Evolutionary conservation across 2,888 invertebrate species (phyloP).

Genomic region (Acanthococcus lagerstroemiae): DNA sequence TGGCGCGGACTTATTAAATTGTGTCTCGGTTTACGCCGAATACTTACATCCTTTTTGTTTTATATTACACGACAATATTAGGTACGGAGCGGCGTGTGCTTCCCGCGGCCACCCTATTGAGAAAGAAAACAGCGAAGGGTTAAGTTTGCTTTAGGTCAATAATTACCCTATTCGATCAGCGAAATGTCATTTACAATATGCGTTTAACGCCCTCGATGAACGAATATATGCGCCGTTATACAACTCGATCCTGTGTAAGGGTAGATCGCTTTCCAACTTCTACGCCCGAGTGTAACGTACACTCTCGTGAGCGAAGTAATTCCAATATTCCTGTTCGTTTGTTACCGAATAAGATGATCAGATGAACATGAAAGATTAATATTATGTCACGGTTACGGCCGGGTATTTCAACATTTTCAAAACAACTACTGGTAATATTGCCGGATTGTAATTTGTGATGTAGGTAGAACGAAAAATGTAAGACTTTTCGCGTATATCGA

Average conservation of each 20-base stretch:
- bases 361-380: no score
- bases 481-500: no score
- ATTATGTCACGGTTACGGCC: no score
- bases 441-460: no score
- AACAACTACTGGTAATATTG: no score
- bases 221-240: background rate
- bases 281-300: no score
- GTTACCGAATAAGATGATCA: no score
- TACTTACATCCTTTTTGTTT: constrained; percentile 24
- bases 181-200: constrained; percentile 28
- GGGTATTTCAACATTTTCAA: no score
- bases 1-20: background rate
- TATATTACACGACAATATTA: constrained; percentile 24
- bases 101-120: background rate
- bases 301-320: no score
- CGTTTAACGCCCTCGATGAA: constrained; percentile 26
- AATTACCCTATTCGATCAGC: constrained; percentile 29
- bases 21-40: background rate
- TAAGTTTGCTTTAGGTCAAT: constrained; percentile 23
- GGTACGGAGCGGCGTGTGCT: constrained; percentile 2
- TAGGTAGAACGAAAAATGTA: no score
- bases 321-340: no score
- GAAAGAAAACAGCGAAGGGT: constrained; percentile 7
- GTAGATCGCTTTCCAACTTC: no score
- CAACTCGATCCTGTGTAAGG: background rate